Evolutionary conservation across 2,113 vertebrate species (phyloP).

Genomic region (Rhea americana): DNA sequence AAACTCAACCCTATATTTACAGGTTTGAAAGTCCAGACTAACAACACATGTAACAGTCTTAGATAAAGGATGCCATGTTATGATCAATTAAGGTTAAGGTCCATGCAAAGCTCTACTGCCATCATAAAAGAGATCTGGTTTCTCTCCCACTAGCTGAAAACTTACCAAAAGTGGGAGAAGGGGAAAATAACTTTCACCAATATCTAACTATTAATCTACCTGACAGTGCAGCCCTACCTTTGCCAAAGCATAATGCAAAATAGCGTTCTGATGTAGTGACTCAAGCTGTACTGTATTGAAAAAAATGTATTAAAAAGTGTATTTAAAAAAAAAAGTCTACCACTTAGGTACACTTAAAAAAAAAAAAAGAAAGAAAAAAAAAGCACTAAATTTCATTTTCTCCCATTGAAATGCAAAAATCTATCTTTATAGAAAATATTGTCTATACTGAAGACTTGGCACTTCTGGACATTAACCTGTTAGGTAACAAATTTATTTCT

Average conservation of each 20-base stretch:
- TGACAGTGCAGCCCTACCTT: background rate
- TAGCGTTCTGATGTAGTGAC: fast-evolving
- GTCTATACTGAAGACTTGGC: background rate
- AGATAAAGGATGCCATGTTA: background rate
- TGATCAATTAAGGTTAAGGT: background rate
- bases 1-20: background rate
- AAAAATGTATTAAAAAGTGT: too few species aligned
- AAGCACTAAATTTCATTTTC: fast-evolving
- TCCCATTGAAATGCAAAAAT: background rate
- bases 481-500: background rate
- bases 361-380: too few species aligned
- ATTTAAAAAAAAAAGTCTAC: background rate
- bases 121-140: background rate
- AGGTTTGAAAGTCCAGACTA: background rate
- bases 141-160: background rate
- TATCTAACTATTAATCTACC: background rate
- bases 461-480: background rate
- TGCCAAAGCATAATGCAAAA: background rate
- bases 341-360: background rate
- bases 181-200: background rate
- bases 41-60: background rate
- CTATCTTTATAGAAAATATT: background rate
- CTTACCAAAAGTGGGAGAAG: background rate
- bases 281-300: background rate
- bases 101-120: background rate